Evolutionary conservation across 2,113 vertebrate species (phyloP), one percentile per base, ranked within the genome.

Genomic region (Narcine bancroftii): DNA sequence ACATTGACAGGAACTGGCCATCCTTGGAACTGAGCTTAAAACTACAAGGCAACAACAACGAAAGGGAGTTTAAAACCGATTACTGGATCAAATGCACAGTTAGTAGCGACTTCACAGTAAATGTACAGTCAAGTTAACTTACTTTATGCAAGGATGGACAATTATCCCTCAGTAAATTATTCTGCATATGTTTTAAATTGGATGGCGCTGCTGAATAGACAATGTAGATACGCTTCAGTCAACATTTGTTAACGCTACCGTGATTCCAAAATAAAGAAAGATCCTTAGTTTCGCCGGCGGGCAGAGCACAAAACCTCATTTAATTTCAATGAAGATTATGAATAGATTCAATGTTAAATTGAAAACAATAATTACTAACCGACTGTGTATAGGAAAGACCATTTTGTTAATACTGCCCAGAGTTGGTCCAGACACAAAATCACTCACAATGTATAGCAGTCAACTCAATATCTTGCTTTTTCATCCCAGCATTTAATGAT

Each of bases 81-180:
- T 91, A 91, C 53, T 15, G 11, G 53, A 60, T 89, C n/a, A 42
- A 89, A 89, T 89, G 85, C 36, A 9, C 85, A 24, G 56, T 91
- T 69, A 91, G 26, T 69, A 65, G 89, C 65, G 63, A 42, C 42
- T 91, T 91, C 63, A 69, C 63, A 45, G 65, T 91, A 91, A 92
- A 92, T 81, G 79, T 81, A 50, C 77, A 93, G 93, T 93, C 93
- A 93, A 77, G 85, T 92, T 92, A 69, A 93, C 93, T 93, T 83
- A 92, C 72, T 81, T 93, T 92, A 92, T 93, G 93, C 93, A 92
- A 92, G 60, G 92, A 92, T 93, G 93, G 91, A 79, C 72, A 92
- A 75, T 73, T 92, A 89, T 77, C 87, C 77, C 92, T 89, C 93
- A 81, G 79, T 76, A 89, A 75, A 63, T 92, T 91, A 63, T 92